A percentile compares a stretch with the other conserved stretches of the same genome.
phyloP scores from a whole-genome alignment of 2,888 invertebrate genomes.

The Caenorhabditis sp. region DNA sequence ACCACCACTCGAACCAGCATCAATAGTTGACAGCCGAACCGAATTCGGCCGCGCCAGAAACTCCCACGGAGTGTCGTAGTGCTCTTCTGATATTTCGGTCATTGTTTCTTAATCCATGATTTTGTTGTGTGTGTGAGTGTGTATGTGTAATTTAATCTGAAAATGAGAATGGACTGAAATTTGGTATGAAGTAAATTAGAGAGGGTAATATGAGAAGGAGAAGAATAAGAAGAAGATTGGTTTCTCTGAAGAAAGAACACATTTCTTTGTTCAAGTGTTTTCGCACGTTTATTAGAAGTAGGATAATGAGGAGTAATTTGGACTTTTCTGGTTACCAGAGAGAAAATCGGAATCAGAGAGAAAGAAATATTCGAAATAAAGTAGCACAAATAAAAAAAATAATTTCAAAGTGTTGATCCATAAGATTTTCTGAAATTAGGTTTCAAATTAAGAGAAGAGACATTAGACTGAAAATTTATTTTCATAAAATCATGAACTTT shows the following conservation, averaged over 20 bases:
- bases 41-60: constrained; percentile 58
- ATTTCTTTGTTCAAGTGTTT: constrained; percentile 28
- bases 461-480: no score
- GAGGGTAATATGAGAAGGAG: constrained; percentile 1
- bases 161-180: background rate
- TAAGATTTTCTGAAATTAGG: no score
- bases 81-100: constrained; percentile 50
- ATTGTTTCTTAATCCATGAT: constrained; percentile 14
- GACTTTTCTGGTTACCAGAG: background rate
- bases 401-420: no score
- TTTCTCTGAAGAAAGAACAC: background rate
- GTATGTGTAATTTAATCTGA: constrained; percentile 6
- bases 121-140: background rate
- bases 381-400: no score
- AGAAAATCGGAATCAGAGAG: no score
- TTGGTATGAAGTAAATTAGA: no score
- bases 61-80: constrained; percentile 70
- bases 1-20: constrained; percentile 8
- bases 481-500: no score
- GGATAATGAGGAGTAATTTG: background rate
- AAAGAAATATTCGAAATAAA: no score
- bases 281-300: background rate
- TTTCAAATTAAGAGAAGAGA: no score
- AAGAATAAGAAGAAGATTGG: constrained; percentile 1
- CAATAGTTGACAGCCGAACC: constrained; percentile 42